These are phyloP conservation scores for Pteropus rufus DNA, from an alignment of 2,797 vertebrate genomes.

Conservation along the genomic window DNA sequence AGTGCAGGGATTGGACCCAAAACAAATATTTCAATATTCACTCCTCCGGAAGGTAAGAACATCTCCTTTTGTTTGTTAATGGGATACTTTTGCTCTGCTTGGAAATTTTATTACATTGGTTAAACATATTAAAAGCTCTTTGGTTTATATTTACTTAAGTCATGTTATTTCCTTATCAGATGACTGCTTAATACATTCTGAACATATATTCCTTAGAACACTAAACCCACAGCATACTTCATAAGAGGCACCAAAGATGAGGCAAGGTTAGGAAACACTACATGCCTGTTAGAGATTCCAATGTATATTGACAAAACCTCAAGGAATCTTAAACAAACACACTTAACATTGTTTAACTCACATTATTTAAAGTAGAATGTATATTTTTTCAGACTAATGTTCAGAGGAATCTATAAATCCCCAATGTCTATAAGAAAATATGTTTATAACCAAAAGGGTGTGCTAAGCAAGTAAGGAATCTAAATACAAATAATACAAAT, in stretches of 20 bases:
- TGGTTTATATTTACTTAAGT: constrained; percentile 25
- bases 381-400: background rate
- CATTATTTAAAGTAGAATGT: background rate
- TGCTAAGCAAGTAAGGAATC: constrained; percentile 5
- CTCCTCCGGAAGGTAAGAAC: constrained; percentile 90
- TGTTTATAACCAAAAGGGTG: background rate
- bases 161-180: background rate
- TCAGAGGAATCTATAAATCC: background rate
- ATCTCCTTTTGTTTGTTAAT: background rate
- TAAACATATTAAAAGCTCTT: background rate
- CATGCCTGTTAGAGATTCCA: background rate
- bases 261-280: background rate
- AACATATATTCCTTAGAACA: background rate
- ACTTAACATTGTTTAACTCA: background rate
- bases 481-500: background rate
- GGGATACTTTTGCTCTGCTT: background rate
- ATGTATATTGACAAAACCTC: background rate
- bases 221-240: background rate
- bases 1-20: constrained; percentile 91
- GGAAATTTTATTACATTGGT: background rate
- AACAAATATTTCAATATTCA: constrained; percentile 84
- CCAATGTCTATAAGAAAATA: background rate
- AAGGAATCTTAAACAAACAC: background rate
- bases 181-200: background rate
- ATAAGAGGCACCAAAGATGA: background rate